These are phyloP conservation scores for Oxystoma pomonae DNA, from an alignment of 2,888 invertebrate genomes.

Conservation along the genomic window DNA sequence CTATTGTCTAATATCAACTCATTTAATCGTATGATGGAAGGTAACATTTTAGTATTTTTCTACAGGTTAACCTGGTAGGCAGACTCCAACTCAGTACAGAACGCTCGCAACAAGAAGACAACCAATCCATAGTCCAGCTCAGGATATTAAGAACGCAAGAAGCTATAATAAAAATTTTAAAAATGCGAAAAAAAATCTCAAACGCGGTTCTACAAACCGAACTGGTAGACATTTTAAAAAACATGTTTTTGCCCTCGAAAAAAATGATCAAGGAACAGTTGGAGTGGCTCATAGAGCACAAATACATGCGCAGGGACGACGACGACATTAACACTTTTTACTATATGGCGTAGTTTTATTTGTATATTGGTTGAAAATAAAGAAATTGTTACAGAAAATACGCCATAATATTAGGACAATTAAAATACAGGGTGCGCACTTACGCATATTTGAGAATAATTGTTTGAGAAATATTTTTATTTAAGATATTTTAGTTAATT, in stretches of 20 bases:
- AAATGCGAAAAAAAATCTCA: constrained; percentile 92
- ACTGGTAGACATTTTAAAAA: constrained; percentile 95
- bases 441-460: too few species aligned
- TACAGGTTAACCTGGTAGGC: constrained; percentile 90
- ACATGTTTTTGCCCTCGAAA: constrained; percentile 98
- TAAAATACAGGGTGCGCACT: too few species aligned
- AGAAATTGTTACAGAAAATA: constrained; percentile 14
- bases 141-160: constrained; percentile 92
- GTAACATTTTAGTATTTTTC: too few species aligned
- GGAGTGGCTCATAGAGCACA: constrained; percentile 99
- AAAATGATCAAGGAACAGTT: constrained; percentile 99
- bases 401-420: too few species aligned
- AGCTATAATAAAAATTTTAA: constrained; percentile 98
- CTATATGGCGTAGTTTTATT: constrained; percentile 78
- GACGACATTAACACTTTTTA: constrained; percentile 97
- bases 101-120: constrained; percentile 93
- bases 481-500: too few species aligned
- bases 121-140: constrained; percentile 96
- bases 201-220: constrained; percentile 96
- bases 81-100: constrained; percentile 93
- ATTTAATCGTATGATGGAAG: too few species aligned
- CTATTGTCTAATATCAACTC: too few species aligned
- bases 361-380: constrained; percentile 12
- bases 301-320: constrained; percentile 94
- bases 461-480: too few species aligned